Evolutionary conservation across 2,113 vertebrate genomes (phyloP).

Genomic region (Climacteris rufus): DNA sequence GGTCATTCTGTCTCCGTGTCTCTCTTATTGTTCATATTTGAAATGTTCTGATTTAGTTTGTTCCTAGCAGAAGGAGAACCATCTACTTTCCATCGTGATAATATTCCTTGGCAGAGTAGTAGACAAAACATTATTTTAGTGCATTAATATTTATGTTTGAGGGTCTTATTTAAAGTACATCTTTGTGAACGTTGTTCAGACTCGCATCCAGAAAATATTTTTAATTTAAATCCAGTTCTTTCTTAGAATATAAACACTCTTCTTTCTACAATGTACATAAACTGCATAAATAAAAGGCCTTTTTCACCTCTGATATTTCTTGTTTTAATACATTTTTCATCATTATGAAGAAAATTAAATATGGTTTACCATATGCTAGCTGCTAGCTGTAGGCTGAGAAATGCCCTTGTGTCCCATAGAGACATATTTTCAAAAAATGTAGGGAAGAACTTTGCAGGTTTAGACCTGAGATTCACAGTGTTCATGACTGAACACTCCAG

Average conservation of each 20-base stretch:
- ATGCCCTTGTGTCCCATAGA: not conserved
- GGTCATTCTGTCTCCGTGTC: not conserved
- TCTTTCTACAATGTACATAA: not conserved
- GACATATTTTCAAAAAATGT: not conserved
- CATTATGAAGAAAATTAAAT: not conserved
- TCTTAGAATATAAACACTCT: not conserved
- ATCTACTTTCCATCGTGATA: not conserved
- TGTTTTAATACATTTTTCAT: not conserved
- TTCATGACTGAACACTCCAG: not conserved
- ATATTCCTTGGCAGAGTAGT: not conserved
- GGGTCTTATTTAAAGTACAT: not conserved
- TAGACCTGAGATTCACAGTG: not conserved
- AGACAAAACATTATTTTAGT: not conserved
- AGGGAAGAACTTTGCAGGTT: not conserved
- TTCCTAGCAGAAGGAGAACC: not conserved
- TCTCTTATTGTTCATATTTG: not conserved
- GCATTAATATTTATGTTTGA: conserved; percentile 22
- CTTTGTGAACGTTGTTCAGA: not conserved
- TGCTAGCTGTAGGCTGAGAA: not conserved
- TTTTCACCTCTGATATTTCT: not conserved
- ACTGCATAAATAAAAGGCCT: not conserved
- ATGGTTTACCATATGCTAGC: not conserved
- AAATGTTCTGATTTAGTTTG: not conserved
- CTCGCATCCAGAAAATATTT: not conserved
- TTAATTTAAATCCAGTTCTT: not conserved